Evolutionary conservation across 2,797 vertebrate genomes (phyloP), one percentile per base, ranked within the genome.

Genomic region (Lindbergichthys nudifrons): DNA sequence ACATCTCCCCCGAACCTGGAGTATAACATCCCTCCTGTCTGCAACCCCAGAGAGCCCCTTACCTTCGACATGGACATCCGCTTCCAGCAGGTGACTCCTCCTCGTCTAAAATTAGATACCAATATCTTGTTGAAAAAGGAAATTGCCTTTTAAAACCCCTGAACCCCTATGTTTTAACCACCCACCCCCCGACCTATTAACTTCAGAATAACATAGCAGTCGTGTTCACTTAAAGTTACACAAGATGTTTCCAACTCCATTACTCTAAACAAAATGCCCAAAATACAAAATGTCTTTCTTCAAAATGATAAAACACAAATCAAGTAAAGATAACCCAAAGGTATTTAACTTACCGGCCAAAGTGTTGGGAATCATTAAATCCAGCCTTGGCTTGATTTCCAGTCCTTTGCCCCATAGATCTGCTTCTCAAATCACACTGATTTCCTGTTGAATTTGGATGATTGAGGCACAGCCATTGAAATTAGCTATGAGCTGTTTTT

Each of bases 41-140:
- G 98, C 89, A 97, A 91, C 80, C 98, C 97, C 8, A 93, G 96
- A 81, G 97, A 98, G 48, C 95, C 96, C 0, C 88, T 99, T 43
- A 95, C 93, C 41, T 99, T 99, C 30, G 95, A 98, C 72, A 82
- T 99, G 68, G 97, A 99, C 89, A 98, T 99, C 74, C 93, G 97
- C 81, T 99, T 99, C 89, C 98, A 99, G 81, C 98, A 99, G 97
- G 98, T 99, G 19, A 72, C 16, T 23, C 70, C 2, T 59, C 5
- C 26, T 41, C 13, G 3, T 50, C 10, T 47, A 56, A 64, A 53
- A 32, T 43, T 14, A 45, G 12, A 64, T 47, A 52, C 19, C 5
- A 70, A 21, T 9, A 11, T 3, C 10, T 23, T 48, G 6, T 10
- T 23, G 51, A 16, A 21, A 45, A 13, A 19, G 16, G 12, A 59